A percentile compares a stretch with the other conserved stretches of the same genome.
These are phyloP conservation scores for Aspidoscelis tigris DNA, from an alignment of 2,113 vertebrate genomes.

Conservation along the genomic window DNA sequence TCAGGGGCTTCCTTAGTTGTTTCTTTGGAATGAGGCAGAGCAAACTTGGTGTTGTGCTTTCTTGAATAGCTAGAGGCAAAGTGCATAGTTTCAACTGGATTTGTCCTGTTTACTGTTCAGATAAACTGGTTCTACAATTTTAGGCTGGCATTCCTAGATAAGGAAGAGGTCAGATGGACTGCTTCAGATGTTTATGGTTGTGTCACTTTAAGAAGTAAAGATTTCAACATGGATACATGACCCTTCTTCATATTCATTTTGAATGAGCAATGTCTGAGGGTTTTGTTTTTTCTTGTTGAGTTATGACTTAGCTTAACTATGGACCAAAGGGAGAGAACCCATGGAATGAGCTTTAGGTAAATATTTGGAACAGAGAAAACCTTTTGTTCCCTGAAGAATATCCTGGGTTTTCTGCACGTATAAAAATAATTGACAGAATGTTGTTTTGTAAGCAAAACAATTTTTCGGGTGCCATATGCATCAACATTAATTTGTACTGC, in stretches of 20 bases:
- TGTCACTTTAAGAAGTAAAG: background rate
- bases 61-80: conserved; percentile 43
- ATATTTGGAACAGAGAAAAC: background rate
- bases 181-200: conserved; percentile 7
- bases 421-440: background rate
- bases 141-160: conserved; percentile 23
- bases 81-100: conserved; percentile 34
- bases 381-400: conserved; percentile 1
- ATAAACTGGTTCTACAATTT: conserved; percentile 47
- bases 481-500: background rate
- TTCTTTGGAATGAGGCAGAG: conserved; percentile 38
- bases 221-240: background rate
- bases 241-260: conserved; percentile 6
- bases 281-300: background rate
- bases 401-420: too few species aligned
- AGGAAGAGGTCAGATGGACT: conserved; percentile 25
- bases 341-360: background rate
- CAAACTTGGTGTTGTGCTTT: conserved; percentile 31
- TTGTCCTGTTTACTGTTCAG: conserved; percentile 37
- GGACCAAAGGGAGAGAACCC: background rate
- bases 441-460: background rate
- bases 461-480: background rate
- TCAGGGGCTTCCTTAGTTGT: background rate
- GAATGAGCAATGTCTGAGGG: background rate
- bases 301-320: background rate